These are phyloP conservation scores for Clarias gariepinus DNA, from an alignment of 2,113 vertebrate genomes.

Conservation along the genomic window DNA sequence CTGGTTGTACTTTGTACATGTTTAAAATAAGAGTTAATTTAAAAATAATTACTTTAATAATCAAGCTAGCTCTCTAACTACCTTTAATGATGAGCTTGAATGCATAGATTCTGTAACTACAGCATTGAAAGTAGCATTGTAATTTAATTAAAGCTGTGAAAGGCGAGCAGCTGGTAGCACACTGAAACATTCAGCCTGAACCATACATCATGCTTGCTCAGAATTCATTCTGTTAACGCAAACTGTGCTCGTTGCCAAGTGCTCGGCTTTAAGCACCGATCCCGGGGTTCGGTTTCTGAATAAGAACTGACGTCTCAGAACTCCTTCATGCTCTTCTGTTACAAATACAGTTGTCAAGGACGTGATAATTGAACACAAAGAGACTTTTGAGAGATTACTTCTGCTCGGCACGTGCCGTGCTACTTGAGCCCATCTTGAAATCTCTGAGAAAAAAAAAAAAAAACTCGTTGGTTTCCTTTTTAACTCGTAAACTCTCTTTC, in stretches of 20 bases:
- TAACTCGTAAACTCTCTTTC: neutral
- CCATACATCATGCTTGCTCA: neutral
- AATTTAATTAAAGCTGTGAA: too few species aligned
- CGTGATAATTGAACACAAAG: constrained; percentile 12
- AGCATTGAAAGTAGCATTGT: neutral
- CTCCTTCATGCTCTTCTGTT: constrained; percentile 13
- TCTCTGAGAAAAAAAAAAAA: neutral
- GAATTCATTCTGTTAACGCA: constrained; percentile 32
- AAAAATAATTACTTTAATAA: neutral
- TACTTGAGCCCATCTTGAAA: neutral
- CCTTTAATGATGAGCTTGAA: neutral
- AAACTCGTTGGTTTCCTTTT: constrained; percentile 5
- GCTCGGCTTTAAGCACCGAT: neutral
- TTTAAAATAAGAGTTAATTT: neutral
- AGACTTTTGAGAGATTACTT: neutral
- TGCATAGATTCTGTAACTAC: neutral
- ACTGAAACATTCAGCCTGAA: neutral
- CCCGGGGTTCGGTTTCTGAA: constrained; percentile 32
- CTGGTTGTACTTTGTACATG: neutral
- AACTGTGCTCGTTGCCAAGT: constrained; percentile 37
- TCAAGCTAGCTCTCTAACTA: neutral
- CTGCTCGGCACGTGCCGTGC: constrained; percentile 14
- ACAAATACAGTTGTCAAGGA: constrained; percentile 31
- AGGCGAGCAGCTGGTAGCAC: neutral
- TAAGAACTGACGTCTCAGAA: constrained; percentile 10